These are phyloP conservation scores for Tenodera sinensis DNA, from an alignment of 2,888 invertebrate species.

Conservation along the genomic window DNA sequence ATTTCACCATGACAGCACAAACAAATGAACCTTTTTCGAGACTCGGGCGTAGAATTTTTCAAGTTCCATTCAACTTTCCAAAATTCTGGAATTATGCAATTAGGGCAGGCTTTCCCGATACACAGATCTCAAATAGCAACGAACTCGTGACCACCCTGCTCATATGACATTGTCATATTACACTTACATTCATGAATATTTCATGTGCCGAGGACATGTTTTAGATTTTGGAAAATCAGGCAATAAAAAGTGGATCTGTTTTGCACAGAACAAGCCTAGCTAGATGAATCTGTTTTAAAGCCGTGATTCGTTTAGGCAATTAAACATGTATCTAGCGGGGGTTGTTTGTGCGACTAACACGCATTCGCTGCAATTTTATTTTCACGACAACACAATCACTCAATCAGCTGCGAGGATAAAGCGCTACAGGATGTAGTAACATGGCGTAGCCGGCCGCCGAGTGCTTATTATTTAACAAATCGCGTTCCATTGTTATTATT, in stretches of 20 bases:
- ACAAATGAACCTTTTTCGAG: too few species aligned
- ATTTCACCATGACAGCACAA: too few species aligned
- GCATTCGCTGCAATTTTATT: neutral
- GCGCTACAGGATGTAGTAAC: too few species aligned
- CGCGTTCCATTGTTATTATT: neutral
- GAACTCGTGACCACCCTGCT: neutral
- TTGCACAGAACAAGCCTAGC: neutral
- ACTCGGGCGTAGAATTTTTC: too few species aligned
- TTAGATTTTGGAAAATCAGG: neutral
- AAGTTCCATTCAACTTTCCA: too few species aligned
- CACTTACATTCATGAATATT: neutral
- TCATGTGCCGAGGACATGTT: neutral
- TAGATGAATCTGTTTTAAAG: neutral
- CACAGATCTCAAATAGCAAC: neutral
- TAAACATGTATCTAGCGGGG: neutral
- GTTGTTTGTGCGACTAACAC: neutral
- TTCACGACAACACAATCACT: neutral
- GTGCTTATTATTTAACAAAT: neutral
- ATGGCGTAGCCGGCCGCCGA: neutral
- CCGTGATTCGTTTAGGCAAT: neutral
- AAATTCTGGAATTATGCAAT: too few species aligned
- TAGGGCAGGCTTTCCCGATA: too few species aligned
- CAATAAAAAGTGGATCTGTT: neutral
- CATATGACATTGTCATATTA: neutral
- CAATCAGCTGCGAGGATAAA: neutral